phyloP scores from a whole-genome alignment of 2,888 invertebrate genomes.

The Lydus trimaculatus region DNA sequence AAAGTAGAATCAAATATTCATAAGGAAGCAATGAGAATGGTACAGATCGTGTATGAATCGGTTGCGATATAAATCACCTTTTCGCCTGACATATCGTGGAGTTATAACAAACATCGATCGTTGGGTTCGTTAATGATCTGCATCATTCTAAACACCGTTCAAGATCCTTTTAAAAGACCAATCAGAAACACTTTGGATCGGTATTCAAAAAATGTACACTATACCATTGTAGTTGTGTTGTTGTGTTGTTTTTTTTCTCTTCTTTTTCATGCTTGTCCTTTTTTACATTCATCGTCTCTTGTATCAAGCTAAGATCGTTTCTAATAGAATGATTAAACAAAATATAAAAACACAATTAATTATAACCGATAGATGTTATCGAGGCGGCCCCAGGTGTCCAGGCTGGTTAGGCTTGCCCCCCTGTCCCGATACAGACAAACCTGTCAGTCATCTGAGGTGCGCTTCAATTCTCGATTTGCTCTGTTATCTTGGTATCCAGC shows the following conservation, averaged over 20 bases:
- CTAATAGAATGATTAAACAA: slow-evolving; percentile 62
- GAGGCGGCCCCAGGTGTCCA: slow-evolving; percentile 58
- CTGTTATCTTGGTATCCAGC: slow-evolving; percentile 40
- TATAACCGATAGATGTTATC: slow-evolving; percentile 60
- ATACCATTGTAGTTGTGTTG: slow-evolving; percentile 44
- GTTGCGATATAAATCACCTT: slow-evolving; percentile 22
- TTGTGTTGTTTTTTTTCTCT: slow-evolving; percentile 34
- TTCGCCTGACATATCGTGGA: slow-evolving; percentile 18
- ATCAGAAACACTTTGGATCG: slow-evolving; percentile 53
- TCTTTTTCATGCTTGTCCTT: slow-evolving; percentile 20
- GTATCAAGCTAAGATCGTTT: slow-evolving; percentile 47
- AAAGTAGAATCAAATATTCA: background rate
- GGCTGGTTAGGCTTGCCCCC: slow-evolving; percentile 43
- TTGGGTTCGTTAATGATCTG: slow-evolving; percentile 34
- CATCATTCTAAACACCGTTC: slow-evolving; percentile 35
- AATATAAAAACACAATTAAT: slow-evolving; percentile 63
- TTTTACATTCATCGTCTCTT: background rate
- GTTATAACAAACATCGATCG: slow-evolving; percentile 26
- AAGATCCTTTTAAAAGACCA: slow-evolving; percentile 39
- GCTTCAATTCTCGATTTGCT: slow-evolving; percentile 51
- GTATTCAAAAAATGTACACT: slow-evolving; percentile 55
- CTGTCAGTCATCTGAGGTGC: slow-evolving; percentile 52
- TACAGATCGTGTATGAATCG: slow-evolving; percentile 1
- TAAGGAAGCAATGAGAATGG: background rate
- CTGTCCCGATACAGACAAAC: slow-evolving; percentile 49